Percentiles rank a stretch among this genome's conserved stretches.
Conservation (phyloP, 1,140 invertebrate genomes). For the Periplaneta americana region DNA sequence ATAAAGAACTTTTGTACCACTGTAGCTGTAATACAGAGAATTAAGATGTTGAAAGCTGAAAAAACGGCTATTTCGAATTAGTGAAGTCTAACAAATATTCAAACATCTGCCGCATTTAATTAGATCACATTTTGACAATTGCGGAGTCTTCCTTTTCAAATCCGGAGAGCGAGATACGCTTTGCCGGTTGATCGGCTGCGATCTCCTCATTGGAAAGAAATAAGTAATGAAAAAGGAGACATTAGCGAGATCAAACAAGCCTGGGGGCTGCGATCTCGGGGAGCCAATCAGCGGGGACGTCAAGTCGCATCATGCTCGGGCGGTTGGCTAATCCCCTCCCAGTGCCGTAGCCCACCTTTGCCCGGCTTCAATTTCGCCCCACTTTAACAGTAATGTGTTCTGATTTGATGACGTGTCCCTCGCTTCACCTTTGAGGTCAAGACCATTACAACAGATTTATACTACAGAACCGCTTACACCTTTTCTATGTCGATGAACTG, state of each 20-base stretch:
- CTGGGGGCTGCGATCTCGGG: background rate
- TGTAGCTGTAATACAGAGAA: too few species aligned
- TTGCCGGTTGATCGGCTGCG: background rate
- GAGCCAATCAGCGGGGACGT: background rate
- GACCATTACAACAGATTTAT: too few species aligned
- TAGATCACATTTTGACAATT: background rate
- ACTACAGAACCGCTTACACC: too few species aligned
- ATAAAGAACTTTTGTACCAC: too few species aligned
- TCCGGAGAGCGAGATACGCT: background rate
- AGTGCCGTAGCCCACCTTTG: background rate
- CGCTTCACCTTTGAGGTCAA: too few species aligned
- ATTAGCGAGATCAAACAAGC: background rate
- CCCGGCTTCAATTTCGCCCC: too few species aligned
- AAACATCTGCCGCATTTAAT: background rate
- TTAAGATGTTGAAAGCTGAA: too few species aligned
- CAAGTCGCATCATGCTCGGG: background rate
- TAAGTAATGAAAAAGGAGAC: background rate
- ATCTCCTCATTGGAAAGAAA: background rate
- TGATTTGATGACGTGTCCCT: too few species aligned
- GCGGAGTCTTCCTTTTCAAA: background rate
- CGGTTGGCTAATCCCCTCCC: background rate
- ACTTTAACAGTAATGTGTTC: too few species aligned
- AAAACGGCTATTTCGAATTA: too few species aligned
- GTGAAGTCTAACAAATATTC: too few species aligned
- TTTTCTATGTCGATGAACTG: too few species aligned